Evolutionary conservation across 2,888 invertebrate species (phyloP), one percentile per base, ranked within the genome.

Genomic region (Pterostichus madidus): DNA sequence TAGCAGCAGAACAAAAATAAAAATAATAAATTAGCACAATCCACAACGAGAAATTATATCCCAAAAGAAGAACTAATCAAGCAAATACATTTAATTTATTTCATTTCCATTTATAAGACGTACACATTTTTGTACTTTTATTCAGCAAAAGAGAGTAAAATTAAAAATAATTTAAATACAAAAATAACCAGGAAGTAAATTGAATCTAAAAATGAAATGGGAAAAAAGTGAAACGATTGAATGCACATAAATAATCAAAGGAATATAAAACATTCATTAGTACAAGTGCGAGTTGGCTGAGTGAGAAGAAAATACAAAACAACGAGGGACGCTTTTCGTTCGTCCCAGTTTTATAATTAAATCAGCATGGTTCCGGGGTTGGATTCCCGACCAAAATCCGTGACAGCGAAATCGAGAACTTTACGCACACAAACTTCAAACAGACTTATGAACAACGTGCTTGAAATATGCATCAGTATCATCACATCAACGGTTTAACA

Each of bases 311-410:
- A 75, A 75, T 52, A 75, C 49, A 52, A 75, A 49, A 75, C 13
- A 46, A 31, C 10, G 24, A 46, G 75, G 24, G 49, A 24, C 52
- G n/a, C 49, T 32, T 75, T 75, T 52, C 49, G 46, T 75, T 46
- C 49, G 75, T 75, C 49, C 75, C 75, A 75, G 52, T 75, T 75
- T 75, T 46, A 75, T 75, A 75, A 75, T 75, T 52, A 75, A 75
- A 75, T 75, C 52, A 49, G 31, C 52, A n/a, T 31, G 49, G 49
- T 49, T 75, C 73, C 46, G 73, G 49, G 64, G 35, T 35, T 4
- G 64, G 13, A 64, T 64, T 64, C 64, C 64, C n/a, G 35, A 11
- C 35, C n/a, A 24, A 64, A 64, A 35, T 64, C 64, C 31, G 35
- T 11, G 13, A 35, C 64, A 31, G 8, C 35, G 64, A 64, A 64